phyloP scores from a whole-genome alignment of 1,140 invertebrate species.

The Ceratosolen fusciceps region DNA sequence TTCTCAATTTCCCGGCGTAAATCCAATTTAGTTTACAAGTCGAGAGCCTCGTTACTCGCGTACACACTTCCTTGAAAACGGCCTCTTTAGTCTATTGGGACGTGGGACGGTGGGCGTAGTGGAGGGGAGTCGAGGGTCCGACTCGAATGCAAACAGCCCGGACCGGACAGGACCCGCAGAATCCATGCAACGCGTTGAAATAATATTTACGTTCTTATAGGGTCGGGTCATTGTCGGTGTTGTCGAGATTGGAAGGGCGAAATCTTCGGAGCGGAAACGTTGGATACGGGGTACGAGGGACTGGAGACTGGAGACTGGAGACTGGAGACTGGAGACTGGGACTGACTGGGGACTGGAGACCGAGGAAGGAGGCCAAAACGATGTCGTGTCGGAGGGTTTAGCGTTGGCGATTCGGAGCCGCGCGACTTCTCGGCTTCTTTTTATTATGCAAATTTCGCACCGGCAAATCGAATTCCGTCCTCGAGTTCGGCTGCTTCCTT shows the following conservation, averaged over 20 bases:
- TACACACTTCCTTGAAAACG: neutral
- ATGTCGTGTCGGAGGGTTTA: neutral
- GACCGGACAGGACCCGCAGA: neutral
- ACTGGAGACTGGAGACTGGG: too few species aligned
- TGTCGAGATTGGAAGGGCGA: neutral
- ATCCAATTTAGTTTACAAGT: constrained; percentile 27
- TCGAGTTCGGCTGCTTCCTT: neutral
- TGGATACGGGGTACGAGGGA: neutral
- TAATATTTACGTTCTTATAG: constrained; percentile 2
- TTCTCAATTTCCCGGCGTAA: neutral
- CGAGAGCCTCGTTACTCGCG: neutral
- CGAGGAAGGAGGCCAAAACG: neutral
- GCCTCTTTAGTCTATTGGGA: neutral
- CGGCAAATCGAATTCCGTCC: constrained; percentile 22
- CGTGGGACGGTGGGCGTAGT: neutral
- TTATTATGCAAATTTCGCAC: constrained; percentile 22
- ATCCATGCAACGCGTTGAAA: neutral
- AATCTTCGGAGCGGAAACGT: neutral
- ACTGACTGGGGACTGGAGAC: too few species aligned
- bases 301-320: too few species aligned
- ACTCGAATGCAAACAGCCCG: too few species aligned
- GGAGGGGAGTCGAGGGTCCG: neutral
- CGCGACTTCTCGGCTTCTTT: neutral
- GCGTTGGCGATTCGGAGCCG: neutral
- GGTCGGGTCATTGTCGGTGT: neutral